Conservation (phyloP, 2,888 invertebrate species). For the Halocaridina rubra region DNA sequence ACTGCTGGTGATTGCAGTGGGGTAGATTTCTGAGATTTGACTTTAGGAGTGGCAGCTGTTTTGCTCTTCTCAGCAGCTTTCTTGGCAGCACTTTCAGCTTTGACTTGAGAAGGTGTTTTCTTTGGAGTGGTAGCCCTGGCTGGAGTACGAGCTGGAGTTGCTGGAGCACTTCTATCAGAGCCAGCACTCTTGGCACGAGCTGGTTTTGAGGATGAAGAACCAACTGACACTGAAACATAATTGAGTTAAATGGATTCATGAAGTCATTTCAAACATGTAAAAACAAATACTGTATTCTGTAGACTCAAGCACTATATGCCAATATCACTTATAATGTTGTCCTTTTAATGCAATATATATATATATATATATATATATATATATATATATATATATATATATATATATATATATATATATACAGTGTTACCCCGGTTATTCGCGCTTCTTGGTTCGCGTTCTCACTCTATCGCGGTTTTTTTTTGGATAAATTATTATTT, state of each 20-base stretch:
- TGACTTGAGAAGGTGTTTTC: conserved; percentile 62
- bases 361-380: too few species aligned
- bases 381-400: too few species aligned
- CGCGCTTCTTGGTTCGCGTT: too few species aligned
- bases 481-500: too few species aligned
- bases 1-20: conserved; percentile 73
- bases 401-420: too few species aligned
- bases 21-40: conserved; percentile 70
- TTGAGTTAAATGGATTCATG: not conserved
- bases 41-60: conserved; percentile 37
- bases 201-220: conserved; percentile 30
- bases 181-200: conserved; percentile 60
- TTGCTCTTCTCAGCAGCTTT: conserved; percentile 56
- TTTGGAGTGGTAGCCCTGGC: conserved; percentile 51
- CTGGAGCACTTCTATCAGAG: conserved; percentile 56
- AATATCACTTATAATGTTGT: too few species aligned
- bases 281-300: too few species aligned
- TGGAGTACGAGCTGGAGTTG: conserved; percentile 60
- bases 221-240: conserved; percentile 17
- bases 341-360: too few species aligned
- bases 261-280: not conserved
- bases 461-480: too few species aligned
- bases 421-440: too few species aligned
- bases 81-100: conserved; percentile 61
- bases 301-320: too few species aligned